phyloP scores from a whole-genome alignment of 2,113 vertebrate species.

The Brachypteracias leptosomus region DNA sequence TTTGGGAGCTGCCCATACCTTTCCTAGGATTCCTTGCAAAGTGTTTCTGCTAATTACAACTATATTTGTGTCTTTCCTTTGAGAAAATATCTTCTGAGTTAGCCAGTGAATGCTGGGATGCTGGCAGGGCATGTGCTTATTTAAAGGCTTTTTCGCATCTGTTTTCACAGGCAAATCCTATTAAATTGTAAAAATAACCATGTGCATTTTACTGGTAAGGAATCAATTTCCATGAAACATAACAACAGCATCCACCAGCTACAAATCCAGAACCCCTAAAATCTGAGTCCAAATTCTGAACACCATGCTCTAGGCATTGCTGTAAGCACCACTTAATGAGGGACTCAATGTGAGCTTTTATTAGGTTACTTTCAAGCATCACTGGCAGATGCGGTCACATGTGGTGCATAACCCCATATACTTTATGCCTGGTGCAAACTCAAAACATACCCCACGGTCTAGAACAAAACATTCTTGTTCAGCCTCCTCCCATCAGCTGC shows the following conservation, averaged over 20 bases:
- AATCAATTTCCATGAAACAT: background rate
- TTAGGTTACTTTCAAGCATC: background rate
- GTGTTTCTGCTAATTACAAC: background rate
- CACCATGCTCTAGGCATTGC: background rate
- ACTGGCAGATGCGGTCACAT: rapidly evolving
- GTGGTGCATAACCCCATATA: background rate
- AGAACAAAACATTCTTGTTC: background rate
- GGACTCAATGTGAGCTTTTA: background rate
- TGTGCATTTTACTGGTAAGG: background rate
- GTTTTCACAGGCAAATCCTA: constrained; percentile 6
- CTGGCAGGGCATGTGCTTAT: background rate
- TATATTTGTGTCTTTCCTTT: background rate
- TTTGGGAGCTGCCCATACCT: background rate
- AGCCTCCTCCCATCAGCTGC: background rate
- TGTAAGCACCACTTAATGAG: background rate
- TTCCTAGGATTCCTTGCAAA: background rate
- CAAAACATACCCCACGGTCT: background rate
- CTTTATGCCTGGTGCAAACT: background rate
- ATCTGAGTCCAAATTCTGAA: background rate
- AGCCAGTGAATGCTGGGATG: background rate
- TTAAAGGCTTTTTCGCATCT: background rate
- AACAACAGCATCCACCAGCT: background rate
- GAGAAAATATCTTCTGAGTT: background rate
- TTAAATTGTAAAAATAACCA: background rate
- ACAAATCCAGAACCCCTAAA: background rate